A percentile compares a stretch with the other conserved stretches of the same genome.
These are phyloP conservation scores for Oncorhynchus clarkii DNA, from an alignment of 2,113 vertebrate genomes.

Conservation along the genomic window DNA sequence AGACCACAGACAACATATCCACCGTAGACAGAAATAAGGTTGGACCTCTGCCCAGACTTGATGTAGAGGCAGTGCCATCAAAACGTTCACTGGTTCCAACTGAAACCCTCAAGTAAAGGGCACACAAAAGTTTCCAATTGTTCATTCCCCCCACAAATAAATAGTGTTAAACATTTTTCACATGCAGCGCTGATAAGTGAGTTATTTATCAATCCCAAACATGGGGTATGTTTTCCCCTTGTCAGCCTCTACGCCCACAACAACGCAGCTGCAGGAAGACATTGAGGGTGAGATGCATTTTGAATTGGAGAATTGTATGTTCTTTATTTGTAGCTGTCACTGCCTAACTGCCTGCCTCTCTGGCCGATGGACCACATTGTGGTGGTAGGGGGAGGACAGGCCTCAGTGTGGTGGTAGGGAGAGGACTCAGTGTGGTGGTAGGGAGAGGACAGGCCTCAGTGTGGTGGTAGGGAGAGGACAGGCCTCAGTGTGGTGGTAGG, in stretches of 20 bases:
- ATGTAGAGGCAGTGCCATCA: background rate
- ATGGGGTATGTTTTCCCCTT: constrained; percentile 1
- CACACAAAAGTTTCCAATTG: background rate
- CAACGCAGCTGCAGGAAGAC: constrained; percentile 27
- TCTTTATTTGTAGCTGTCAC: constrained; percentile 69
- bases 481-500: too few relatives aligned
- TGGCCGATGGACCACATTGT: constrained; percentile 67
- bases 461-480: too few relatives aligned
- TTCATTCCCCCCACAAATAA: background rate
- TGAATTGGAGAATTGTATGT: constrained; percentile 62
- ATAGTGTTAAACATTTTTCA: background rate
- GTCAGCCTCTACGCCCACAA: constrained; percentile 10
- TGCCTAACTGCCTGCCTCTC: constrained; percentile 52
- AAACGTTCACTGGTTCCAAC: background rate
- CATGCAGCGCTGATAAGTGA: background rate
- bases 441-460: too few relatives aligned
- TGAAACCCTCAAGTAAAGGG: background rate
- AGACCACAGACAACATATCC: constrained; percentile 36
- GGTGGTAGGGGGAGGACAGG: constrained; percentile 71
- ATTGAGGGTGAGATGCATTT: constrained; percentile 56
- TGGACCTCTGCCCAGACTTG: background rate
- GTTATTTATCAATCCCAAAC: background rate
- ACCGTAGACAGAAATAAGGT: constrained; percentile 7
- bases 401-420: constrained; percentile 52
- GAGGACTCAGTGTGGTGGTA: too few relatives aligned